Evolutionary conservation across 2,888 invertebrate species (phyloP).

Genomic region (Dasypogon diadema): DNA sequence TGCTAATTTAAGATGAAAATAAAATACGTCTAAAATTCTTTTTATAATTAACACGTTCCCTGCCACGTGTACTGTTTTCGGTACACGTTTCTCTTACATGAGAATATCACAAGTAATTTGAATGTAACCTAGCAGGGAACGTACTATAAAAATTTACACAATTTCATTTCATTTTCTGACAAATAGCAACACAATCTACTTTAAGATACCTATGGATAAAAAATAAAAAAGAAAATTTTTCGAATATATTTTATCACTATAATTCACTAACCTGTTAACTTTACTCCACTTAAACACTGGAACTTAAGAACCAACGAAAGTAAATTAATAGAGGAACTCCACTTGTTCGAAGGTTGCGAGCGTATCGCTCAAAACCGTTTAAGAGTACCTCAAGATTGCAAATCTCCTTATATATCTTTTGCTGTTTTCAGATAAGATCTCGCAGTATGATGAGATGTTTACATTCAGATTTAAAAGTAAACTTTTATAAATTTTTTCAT

Average conservation of each 20-base stretch:
- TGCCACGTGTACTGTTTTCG: too few relatives aligned
- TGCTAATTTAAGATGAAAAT: too few relatives aligned
- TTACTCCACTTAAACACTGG: conserved; percentile 38
- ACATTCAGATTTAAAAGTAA: conserved; percentile 19
- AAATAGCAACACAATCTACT: not conserved
- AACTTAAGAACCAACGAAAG: conserved; percentile 34
- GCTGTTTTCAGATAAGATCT: conserved; percentile 16
- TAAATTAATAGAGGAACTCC: not conserved
- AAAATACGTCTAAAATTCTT: too few relatives aligned
- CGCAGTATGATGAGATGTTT: not conserved
- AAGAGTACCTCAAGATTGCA: conserved; percentile 1
- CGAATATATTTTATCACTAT: not conserved
- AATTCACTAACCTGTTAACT: conserved; percentile 32
- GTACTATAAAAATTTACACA: not conserved
- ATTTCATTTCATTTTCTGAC: not conserved
- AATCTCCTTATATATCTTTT: conserved; percentile 5
- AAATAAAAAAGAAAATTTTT: too few relatives aligned
- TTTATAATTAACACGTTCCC: too few relatives aligned
- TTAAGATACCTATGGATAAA: not conserved
- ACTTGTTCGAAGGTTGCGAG: conserved; percentile 22
- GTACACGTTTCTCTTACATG: too few relatives aligned
- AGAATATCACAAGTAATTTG: too few relatives aligned
- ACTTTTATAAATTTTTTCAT: not conserved
- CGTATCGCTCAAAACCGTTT: conserved; percentile 45
- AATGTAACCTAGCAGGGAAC: too few relatives aligned